Evolutionary conservation across 2,113 vertebrate genomes (phyloP).

Genomic region (Bubo scandiacus): DNA sequence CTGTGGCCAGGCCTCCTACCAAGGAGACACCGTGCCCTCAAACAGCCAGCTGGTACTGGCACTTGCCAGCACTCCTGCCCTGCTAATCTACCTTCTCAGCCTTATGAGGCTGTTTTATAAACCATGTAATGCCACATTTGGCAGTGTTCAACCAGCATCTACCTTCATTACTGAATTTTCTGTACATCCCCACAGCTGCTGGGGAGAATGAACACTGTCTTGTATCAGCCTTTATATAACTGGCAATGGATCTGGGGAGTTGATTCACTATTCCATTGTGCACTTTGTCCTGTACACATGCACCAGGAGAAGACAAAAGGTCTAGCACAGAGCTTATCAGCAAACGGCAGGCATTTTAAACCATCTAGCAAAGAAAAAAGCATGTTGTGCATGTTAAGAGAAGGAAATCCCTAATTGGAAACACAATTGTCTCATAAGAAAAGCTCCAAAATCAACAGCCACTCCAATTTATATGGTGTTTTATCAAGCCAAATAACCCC

Average conservation of each 20-base stretch:
- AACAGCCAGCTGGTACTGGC: background rate
- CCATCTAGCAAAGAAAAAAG: background rate
- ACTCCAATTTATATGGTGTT: slow-evolving; percentile 47
- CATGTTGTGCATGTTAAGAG: background rate
- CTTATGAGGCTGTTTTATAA: background rate
- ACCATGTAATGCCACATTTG: background rate
- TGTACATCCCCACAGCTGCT: background rate
- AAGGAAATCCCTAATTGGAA: slow-evolving; percentile 53
- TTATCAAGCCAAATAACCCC: slow-evolving; percentile 50
- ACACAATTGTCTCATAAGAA: background rate
- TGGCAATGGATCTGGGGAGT: background rate
- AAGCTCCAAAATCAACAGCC: slow-evolving; percentile 54
- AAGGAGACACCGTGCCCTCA: background rate
- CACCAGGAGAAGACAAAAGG: slow-evolving; percentile 16
- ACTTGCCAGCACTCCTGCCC: background rate
- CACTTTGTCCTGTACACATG: background rate
- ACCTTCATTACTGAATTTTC: background rate
- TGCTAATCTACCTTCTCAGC: background rate
- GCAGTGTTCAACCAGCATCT: background rate
- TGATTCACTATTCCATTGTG: background rate
- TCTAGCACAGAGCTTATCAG: slow-evolving; percentile 38
- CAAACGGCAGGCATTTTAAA: slow-evolving; percentile 33
- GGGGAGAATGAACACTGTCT: background rate
- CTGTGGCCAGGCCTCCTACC: background rate
- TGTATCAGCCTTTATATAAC: background rate